phyloP scores from a whole-genome alignment of 1,140 invertebrate species.

The Ostrea edulis region DNA sequence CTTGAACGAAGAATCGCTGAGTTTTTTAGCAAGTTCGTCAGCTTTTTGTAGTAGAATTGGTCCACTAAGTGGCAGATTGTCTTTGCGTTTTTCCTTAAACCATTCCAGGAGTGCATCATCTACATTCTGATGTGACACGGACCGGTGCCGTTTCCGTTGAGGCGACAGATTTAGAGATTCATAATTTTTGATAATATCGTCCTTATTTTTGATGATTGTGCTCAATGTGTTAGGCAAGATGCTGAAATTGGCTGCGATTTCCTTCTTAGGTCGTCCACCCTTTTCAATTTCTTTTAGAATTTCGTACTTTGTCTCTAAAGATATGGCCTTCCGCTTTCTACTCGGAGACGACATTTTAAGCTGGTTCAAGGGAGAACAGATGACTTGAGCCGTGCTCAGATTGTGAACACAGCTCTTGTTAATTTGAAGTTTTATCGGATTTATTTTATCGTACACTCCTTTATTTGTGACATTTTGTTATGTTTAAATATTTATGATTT shows the following conservation, averaged over 20 bases:
- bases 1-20: conserved; percentile 60
- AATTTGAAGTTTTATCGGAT: too few relatives aligned
- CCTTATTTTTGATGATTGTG: neutral
- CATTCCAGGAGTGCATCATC: neutral
- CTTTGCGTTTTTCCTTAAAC: neutral
- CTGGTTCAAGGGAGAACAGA: too few relatives aligned
- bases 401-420: too few relatives aligned
- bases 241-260: neutral
- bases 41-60: conserved; percentile 12
- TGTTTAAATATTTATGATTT: too few relatives aligned
- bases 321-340: neutral
- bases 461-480: too few relatives aligned
- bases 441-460: too few relatives aligned
- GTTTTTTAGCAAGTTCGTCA: conserved; percentile 11
- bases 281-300: neutral
- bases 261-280: neutral
- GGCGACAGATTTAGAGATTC: neutral
- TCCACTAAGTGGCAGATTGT: conserved; percentile 25
- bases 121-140: neutral
- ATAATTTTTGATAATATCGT: neutral
- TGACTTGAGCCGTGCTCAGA: too few relatives aligned
- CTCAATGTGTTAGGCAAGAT: neutral
- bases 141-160: neutral
- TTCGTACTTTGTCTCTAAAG: neutral
- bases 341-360: neutral